Evolutionary conservation across 2,113 vertebrate species (phyloP), one percentile per base, ranked within the genome.

Genomic region (Anhinga rufa): DNA sequence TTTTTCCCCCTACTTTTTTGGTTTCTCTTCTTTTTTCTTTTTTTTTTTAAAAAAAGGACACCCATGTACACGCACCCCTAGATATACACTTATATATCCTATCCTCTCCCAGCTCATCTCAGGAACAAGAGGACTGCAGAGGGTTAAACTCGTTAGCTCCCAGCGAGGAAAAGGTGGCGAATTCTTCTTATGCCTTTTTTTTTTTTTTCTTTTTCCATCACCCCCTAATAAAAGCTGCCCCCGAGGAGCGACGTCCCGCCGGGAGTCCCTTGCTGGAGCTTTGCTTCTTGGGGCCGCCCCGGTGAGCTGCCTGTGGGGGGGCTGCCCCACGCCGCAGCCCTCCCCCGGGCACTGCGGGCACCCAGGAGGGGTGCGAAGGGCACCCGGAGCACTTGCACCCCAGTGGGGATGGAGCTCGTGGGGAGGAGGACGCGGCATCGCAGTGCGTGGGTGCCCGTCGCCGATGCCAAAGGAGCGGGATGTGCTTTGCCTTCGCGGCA

Each of bases 91-190:
- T 42, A 40, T 10, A 15, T 24, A 66, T 49, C 51, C 79, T 25
- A 10, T 21, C 71, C 64, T 75, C 87, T 61, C 79, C 82, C 89
- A 48, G 72, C 95, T 90, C 88, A 17, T 90, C 97, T 97, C 96
- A 84, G 95, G 92, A 96, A 75, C 94, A 90, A 55, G 48, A 93
- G 94, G 76, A 92, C 80, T 85, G 86, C 91, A 46, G 74, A 89
- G 61, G 76, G 89, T 88, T 54, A 80, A 22, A n/a, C 32, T 22
- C 10, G 8, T 31, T 36, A 38, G 24, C 74, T 81, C 34, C 74
- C 42, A 12, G 40, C 60, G 10, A 58, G 65, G 62, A 48, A 81
- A 76, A 80, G 29, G 49, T 48, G 86, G 36, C 2, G 6, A 90
- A 86, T 74, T 82, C 72, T 83, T 69, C 77, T 17, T 48, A 14